Percentiles rank a stretch among this genome's conserved stretches.
phyloP scores from a whole-genome alignment of 1,140 invertebrate species.

The Cyclargus thomasi region DNA sequence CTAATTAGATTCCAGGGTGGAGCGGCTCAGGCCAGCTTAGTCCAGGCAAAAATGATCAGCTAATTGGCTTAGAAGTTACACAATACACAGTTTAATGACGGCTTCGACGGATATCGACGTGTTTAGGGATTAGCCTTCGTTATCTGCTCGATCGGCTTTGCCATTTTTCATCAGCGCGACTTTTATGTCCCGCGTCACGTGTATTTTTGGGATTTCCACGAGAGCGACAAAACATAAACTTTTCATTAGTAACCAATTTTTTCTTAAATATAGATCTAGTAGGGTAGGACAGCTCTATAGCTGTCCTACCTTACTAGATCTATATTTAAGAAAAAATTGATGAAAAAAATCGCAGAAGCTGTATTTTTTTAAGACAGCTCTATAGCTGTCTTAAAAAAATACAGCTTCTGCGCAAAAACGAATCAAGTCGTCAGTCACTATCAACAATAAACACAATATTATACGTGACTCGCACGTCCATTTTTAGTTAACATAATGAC shows the following conservation, averaged over 20 bases:
- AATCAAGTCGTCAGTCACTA: no score
- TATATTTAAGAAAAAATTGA: no score
- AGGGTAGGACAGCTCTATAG: no score
- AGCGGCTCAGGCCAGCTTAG: conserved; percentile 69
- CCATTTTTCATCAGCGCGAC: neutral
- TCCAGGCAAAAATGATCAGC: conserved; percentile 67
- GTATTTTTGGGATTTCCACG: neutral
- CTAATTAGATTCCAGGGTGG: conserved; percentile 71
- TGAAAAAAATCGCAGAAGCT: no score
- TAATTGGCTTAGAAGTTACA: conserved; percentile 68
- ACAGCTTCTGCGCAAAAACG: no score
- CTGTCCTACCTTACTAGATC: no score
- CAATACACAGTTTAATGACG: conserved; percentile 62
- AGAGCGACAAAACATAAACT: neutral
- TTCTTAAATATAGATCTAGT: no score
- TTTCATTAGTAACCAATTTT: neutral
- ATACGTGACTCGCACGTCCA: no score
- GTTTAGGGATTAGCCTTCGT: conserved; percentile 33
- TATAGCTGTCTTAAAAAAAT: no score
- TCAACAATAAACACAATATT: no score
- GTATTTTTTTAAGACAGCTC: no score
- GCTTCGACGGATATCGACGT: conserved; percentile 39
- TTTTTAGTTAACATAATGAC: neutral
- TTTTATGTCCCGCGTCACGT: neutral
- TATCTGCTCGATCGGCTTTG: conserved; percentile 16